phyloP scores from a whole-genome alignment of 2,113 vertebrate genomes.

The Stigmatopora argus region DNA sequence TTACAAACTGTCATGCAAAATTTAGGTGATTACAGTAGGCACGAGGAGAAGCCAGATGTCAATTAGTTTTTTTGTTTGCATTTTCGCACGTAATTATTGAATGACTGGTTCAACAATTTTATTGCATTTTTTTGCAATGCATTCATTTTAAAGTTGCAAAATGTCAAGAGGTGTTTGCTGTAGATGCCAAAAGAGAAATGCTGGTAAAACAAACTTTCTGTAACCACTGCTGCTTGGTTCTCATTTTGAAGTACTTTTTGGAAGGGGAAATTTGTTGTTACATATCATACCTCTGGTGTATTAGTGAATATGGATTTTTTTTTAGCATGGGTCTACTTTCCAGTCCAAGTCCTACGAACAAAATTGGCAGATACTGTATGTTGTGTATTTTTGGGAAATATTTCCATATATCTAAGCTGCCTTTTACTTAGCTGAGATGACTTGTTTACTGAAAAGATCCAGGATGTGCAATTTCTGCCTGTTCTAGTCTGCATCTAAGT shows the following conservation, averaged over 20 bases:
- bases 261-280: neutral
- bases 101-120: neutral
- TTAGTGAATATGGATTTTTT: slow-evolving; percentile 14
- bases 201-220: neutral
- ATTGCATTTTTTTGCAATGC: slow-evolving; percentile 28
- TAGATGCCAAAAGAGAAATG: neutral
- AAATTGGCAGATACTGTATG: slow-evolving; percentile 12
- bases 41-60: slow-evolving; percentile 24
- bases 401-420: slow-evolving; percentile 39
- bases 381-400: slow-evolving; percentile 6
- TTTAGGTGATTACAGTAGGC: neutral
- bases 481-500: slow-evolving; percentile 26
- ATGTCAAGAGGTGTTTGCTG: slow-evolving; percentile 9
- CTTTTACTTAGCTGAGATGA: slow-evolving; percentile 36
- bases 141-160: slow-evolving; percentile 6
- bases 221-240: slow-evolving; percentile 1
- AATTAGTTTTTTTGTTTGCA: neutral
- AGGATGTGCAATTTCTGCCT: slow-evolving; percentile 46
- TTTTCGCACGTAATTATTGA: neutral
- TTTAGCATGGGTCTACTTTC: slow-evolving; percentile 1
- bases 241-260: neutral
- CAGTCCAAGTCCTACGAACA: slow-evolving; percentile 10
- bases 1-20: slow-evolving; percentile 33
- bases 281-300: slow-evolving; percentile 7
- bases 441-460: slow-evolving; percentile 38